These are phyloP conservation scores for Spea multiplicata DNA, from an alignment of 2,113 vertebrate species.

Conservation along the genomic window DNA sequence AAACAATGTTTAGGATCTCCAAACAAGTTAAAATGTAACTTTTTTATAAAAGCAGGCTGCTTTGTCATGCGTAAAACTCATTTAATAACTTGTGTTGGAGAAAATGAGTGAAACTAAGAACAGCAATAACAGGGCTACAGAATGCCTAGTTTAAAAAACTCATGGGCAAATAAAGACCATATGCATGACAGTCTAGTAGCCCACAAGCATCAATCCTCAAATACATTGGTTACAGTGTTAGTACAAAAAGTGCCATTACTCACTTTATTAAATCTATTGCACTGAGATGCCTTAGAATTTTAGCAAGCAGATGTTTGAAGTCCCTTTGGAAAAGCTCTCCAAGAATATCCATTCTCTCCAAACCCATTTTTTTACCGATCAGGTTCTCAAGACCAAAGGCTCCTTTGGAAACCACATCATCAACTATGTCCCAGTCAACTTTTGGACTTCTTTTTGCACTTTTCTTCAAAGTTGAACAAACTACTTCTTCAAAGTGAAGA, in stretches of 20 bases:
- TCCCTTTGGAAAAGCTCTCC: slow-evolving; percentile 74
- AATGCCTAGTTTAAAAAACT: background rate
- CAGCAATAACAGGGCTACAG: no score
- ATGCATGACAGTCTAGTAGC: background rate
- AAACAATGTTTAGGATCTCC: no score
- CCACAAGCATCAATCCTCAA: background rate
- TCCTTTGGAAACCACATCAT: slow-evolving; percentile 65
- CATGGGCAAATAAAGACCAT: background rate
- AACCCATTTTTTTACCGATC: slow-evolving; percentile 87
- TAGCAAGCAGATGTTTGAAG: slow-evolving; percentile 73
- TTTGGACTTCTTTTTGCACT: slow-evolving; percentile 69
- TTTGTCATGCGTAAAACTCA: no score
- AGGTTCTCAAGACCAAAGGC: slow-evolving; percentile 72
- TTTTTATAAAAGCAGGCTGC: no score
- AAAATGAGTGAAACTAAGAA: no score
- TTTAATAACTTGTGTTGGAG: no score
- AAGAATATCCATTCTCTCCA: slow-evolving; percentile 78
- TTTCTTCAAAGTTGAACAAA: slow-evolving; percentile 79
- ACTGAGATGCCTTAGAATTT: slow-evolving; percentile 73
- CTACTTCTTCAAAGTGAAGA: slow-evolving; percentile 73
- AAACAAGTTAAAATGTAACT: no score
- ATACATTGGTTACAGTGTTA: background rate
- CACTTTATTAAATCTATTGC: slow-evolving; percentile 86
- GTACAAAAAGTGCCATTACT: slow-evolving; percentile 48
- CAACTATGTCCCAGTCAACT: slow-evolving; percentile 72